Evolutionary conservation across 2,113 vertebrate genomes (phyloP).

Genomic region (Pyrgilauda ruficollis): DNA sequence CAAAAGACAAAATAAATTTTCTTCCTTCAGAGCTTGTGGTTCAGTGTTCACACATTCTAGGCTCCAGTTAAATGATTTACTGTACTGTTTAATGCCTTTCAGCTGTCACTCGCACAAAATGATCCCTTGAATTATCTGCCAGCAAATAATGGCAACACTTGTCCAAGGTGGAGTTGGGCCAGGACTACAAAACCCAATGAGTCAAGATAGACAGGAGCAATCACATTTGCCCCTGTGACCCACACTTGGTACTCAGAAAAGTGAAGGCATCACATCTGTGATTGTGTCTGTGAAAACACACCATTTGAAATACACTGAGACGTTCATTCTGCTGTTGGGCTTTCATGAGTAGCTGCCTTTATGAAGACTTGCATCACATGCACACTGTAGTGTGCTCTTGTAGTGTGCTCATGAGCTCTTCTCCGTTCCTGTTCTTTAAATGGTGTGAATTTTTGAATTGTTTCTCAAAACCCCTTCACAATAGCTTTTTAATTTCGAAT

Average conservation of each 20-base stretch:
- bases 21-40: slow-evolving; percentile 33
- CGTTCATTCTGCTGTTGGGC: background rate
- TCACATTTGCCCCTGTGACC: background rate
- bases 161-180: background rate
- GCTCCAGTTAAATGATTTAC: slow-evolving; percentile 47
- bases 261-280: background rate
- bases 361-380: background rate
- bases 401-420: background rate
- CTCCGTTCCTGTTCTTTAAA: background rate
- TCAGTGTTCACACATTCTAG: slow-evolving; percentile 38
- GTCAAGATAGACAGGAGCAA: background rate
- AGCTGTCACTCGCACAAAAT: slow-evolving; percentile 9
- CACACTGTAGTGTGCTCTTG: background rate
- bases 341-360: background rate
- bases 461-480: background rate
- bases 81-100: slow-evolving; percentile 56
- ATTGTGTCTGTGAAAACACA: background rate
- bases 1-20: slow-evolving; percentile 38
- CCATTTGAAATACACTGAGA: background rate
- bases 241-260: background rate
- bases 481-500: background rate
- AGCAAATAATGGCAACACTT: slow-evolving; percentile 12
- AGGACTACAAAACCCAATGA: background rate
- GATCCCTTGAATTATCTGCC: slow-evolving; percentile 5
- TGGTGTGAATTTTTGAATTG: background rate